phyloP scores from a whole-genome alignment of 1,140 invertebrate genomes.

The Sminthurides bifidus region DNA sequence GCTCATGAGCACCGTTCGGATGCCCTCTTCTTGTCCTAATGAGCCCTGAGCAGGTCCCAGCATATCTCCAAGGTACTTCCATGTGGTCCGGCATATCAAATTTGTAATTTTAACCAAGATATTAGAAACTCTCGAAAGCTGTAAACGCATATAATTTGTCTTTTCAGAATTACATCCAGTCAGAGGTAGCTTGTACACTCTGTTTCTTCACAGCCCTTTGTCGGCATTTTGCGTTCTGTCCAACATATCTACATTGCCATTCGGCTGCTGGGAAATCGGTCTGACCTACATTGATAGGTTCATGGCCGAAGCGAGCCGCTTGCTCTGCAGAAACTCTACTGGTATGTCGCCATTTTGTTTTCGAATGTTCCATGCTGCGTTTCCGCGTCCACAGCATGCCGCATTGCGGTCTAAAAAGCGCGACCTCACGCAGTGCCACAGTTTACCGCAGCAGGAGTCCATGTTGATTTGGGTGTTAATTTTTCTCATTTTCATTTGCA shows the following conservation, averaged over 20 bases:
- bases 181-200: slow-evolving; percentile 75
- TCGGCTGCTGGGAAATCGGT: slow-evolving; percentile 81
- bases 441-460: too few species aligned
- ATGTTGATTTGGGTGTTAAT: neutral
- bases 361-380: too few species aligned
- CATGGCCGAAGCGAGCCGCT: slow-evolving; percentile 70
- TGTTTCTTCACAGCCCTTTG: slow-evolving; percentile 87
- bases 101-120: too few species aligned
- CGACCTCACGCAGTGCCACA: too few species aligned
- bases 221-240: slow-evolving; percentile 87
- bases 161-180: neutral
- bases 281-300: slow-evolving; percentile 78
- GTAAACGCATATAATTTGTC: slow-evolving; percentile 3
- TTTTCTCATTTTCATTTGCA: slow-evolving; percentile 35
- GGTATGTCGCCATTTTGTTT: too few species aligned
- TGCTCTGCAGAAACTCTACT: slow-evolving; percentile 42
- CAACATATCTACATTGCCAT: slow-evolving; percentile 70
- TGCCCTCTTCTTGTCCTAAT: slow-evolving; percentile 88
- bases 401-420: too few species aligned
- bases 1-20: slow-evolving; percentile 81
- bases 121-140: neutral
- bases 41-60: slow-evolving; percentile 82
- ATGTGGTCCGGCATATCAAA: too few species aligned
- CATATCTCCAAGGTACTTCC: slow-evolving; percentile 58
- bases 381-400: too few species aligned